These are phyloP conservation scores for Apus apus DNA, from an alignment of 2,113 vertebrate species.

Conservation along the genomic window DNA sequence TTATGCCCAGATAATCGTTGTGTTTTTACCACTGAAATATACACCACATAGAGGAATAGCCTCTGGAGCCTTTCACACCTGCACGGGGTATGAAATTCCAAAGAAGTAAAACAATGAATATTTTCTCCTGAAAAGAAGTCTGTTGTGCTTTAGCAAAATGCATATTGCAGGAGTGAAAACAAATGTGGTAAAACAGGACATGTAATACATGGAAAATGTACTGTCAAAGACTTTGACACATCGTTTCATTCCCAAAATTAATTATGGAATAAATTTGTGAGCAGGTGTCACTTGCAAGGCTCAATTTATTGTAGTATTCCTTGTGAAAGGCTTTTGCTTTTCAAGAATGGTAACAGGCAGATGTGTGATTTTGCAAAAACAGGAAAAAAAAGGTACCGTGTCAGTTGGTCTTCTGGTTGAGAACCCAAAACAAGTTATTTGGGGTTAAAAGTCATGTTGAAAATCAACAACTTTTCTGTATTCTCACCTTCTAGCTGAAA, in stretches of 20 bases:
- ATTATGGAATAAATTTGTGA: neutral
- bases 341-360: neutral
- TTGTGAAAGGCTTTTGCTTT: neutral
- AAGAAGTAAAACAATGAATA: constrained; percentile 36
- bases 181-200: neutral
- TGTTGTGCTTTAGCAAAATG: neutral
- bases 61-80: constrained; percentile 47
- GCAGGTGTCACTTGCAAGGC: neutral
- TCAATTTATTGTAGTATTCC: neutral
- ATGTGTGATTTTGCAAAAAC: neutral
- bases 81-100: constrained; percentile 49
- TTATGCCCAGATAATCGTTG: constrained; percentile 44
- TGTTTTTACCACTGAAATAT: constrained; percentile 51
- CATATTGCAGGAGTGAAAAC: neutral
- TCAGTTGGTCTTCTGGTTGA: neutral
- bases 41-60: constrained; percentile 14
- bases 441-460: neutral
- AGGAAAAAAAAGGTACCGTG: neutral
- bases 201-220: neutral
- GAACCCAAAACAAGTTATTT: neutral
- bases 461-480: neutral
- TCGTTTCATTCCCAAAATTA: neutral
- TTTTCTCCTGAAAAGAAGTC: neutral
- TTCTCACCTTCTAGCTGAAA: neutral
- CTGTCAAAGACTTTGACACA: neutral